Conservation (phyloP, 2,113 vertebrate species). For the Lanius collurio region DNA sequence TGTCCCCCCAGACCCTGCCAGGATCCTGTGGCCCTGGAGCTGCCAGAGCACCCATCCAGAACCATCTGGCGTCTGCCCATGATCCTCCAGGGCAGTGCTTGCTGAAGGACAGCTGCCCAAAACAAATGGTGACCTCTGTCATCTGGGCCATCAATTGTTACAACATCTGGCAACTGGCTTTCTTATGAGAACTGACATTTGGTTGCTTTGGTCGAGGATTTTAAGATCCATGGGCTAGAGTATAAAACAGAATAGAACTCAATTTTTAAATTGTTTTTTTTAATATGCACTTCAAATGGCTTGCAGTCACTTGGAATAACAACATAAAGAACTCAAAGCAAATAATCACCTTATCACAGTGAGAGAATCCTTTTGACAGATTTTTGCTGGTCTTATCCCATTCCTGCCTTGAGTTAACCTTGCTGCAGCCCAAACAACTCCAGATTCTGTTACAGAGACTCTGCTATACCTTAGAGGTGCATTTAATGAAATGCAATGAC, state of each 20-base stretch:
- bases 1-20: not conserved
- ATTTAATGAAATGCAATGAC: not conserved
- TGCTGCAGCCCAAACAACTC: not conserved
- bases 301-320: not conserved
- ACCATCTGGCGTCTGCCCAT: conserved; percentile 37
- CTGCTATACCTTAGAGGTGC: not conserved
- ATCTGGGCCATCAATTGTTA: conserved; percentile 59
- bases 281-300: not conserved
- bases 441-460: not conserved
- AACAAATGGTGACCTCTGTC: conserved; percentile 63
- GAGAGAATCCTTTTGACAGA: not conserved
- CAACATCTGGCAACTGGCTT: conserved; percentile 61
- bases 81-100: not conserved
- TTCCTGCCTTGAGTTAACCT: not conserved
- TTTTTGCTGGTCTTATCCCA: not conserved
- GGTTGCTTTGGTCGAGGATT: not conserved
- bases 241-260: not conserved
- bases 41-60: not conserved
- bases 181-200: conserved; percentile 43
- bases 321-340: not conserved
- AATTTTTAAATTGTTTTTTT: not conserved
- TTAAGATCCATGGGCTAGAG: not conserved
- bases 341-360: not conserved
- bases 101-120: conserved; percentile 23
- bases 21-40: not conserved